Evolutionary conservation across 2,888 invertebrate genomes (phyloP).

Genomic region (Tipula lateralis): DNA sequence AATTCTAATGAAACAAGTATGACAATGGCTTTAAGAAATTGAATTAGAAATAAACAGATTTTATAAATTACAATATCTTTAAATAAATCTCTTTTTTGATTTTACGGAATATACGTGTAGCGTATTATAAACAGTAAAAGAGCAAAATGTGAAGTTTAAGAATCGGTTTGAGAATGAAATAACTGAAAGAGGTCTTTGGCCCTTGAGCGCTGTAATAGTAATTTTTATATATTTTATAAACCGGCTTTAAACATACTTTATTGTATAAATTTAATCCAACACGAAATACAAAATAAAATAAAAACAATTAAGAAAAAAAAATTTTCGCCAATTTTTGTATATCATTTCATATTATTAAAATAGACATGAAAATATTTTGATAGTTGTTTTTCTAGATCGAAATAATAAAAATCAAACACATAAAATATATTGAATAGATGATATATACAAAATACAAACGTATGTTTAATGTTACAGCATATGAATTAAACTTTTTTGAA

Average conservation of each 20-base stretch:
- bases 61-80: neutral
- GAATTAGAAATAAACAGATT: neutral
- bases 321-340: neutral
- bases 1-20: neutral
- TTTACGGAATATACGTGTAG: neutral
- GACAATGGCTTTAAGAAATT: neutral
- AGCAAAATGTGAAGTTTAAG: neutral
- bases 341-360: neutral
- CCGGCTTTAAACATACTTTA: neutral
- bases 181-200: conserved; percentile 27
- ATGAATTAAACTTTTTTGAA: neutral
- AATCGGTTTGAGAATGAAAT: neutral
- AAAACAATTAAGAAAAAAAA: neutral
- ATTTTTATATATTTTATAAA: neutral
- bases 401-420: neutral
- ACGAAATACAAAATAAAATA: neutral
- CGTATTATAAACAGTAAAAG: neutral
- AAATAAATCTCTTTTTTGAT: neutral
- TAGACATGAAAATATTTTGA: neutral
- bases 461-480: neutral
- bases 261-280: neutral
- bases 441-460: neutral
- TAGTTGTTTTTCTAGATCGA: neutral
- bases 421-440: neutral
- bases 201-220: neutral